These are phyloP conservation scores for Nyctereutes procyonoides DNA, from an alignment of 2,113 vertebrate species.

Conservation along the genomic window DNA sequence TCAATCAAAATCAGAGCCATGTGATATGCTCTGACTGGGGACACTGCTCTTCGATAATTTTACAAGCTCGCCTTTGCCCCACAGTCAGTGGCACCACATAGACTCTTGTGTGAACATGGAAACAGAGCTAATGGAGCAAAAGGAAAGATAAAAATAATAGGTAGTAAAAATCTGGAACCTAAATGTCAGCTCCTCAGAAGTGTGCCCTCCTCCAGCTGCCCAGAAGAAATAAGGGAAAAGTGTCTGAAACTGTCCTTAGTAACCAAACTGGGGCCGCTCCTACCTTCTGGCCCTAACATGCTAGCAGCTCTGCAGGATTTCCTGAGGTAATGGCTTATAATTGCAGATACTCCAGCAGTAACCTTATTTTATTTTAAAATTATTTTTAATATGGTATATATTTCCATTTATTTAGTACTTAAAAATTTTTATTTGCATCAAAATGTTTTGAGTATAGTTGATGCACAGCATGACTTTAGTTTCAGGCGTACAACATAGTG, in stretches of 20 bases:
- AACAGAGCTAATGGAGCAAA: not conserved
- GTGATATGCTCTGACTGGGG: not conserved
- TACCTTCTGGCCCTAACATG: not conserved
- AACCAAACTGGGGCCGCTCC: not conserved
- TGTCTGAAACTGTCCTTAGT: not conserved
- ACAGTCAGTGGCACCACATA: fast-evolving
- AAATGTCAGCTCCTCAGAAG: not conserved
- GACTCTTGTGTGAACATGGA: not conserved
- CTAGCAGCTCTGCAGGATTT: not conserved
- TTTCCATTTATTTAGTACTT: not conserved
- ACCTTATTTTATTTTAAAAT: not conserved
- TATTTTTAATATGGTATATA: not conserved
- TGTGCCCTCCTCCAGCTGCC: not conserved
- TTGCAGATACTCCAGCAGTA: not conserved
- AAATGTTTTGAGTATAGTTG: not conserved
- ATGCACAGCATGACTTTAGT: not conserved
- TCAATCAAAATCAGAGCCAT: not conserved
- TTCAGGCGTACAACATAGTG: not conserved
- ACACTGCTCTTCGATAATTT: not conserved
- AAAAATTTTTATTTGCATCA: not conserved
- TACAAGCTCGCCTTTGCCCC: not conserved
- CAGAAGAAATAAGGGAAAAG: not conserved
- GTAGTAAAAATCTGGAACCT: not conserved
- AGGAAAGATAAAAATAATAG: not conserved
- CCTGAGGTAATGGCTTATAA: not conserved